Evolutionary conservation across 1,140 invertebrate species (phyloP), one percentile per base, ranked within the genome.

Genomic region (Brachionus plicatilis): DNA sequence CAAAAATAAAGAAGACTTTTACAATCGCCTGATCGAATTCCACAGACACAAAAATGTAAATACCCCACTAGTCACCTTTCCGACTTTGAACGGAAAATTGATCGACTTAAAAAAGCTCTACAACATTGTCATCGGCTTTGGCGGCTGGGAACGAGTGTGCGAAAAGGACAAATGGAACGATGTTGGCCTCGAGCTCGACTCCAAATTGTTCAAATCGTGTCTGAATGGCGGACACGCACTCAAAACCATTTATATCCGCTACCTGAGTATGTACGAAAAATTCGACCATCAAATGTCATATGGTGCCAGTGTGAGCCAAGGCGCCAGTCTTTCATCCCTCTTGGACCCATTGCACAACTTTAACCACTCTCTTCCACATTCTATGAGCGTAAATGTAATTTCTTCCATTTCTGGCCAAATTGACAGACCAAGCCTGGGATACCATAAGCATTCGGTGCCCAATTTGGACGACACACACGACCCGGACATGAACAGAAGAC

Each of bases 21-120:
- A 68, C 33, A 56, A 68, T 9, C 56, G 80, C 27, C 20, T 83
- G n/a, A 66, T 66, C 5, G 60, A 83, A 68, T 83, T 83, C 20
- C 80, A 83, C 66, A 33, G 80, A 33, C 43, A 68, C 47, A 47
- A 56, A 68, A 50, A 47, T 89, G 88, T 86, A 91, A 95, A 94
- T 86, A 95, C 94, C 50, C 91, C 93, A 53, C 93, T 94, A 88
- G 92, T 92, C 86, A 92, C 92, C 87, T 88, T 91, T 78, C 95
- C 95, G 75, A 93, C 93, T 89, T 93, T 97, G 84, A 94, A 93
- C 90, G 95, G 95, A 50, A 92, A 93, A 86, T 94, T 95, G 89
- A 92, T 97, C 87, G 95, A 97, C 91, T 91, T 98, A 72, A 96
- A 95, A 90, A 92, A 94, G 66, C 92, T 98, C 75, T 97, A 97